These are phyloP conservation scores for Sminthurides aquaticus DNA, from an alignment of 2,888 invertebrate species.

Conservation along the genomic window DNA sequence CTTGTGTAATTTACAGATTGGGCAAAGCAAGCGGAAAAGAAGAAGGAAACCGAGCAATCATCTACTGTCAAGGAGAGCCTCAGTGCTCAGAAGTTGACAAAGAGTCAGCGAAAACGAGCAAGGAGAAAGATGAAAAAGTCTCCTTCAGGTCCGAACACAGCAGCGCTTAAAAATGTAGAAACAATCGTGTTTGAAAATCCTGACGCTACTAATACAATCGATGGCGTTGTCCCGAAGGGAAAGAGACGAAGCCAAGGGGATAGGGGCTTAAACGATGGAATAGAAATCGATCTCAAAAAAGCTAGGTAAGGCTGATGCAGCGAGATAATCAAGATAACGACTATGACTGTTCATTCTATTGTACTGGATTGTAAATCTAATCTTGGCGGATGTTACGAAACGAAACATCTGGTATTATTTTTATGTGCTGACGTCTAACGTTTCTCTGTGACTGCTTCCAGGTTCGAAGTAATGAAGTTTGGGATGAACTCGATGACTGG, in stretches of 20 bases:
- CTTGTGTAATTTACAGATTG: no score
- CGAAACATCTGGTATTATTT: no score
- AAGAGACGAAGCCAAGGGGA: not conserved
- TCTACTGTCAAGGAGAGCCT: no score
- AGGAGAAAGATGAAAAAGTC: slow-evolving; percentile 17
- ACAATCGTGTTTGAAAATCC: slow-evolving; percentile 35
- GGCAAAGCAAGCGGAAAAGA: no score
- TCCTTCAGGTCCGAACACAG: slow-evolving; percentile 5
- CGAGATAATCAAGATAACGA: no score
- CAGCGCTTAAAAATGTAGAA: slow-evolving; percentile 23
- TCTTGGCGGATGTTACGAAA: not conserved
- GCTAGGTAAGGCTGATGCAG: slow-evolving; percentile 56
- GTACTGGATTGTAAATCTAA: not conserved
- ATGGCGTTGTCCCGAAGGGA: not conserved
- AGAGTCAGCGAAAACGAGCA: slow-evolving; percentile 26
- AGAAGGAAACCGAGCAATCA: no score
- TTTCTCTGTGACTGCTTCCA: slow-evolving; percentile 5
- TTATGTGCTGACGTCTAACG: not conserved
- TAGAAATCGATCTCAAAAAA: slow-evolving; percentile 63
- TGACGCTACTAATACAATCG: slow-evolving; percentile 14
- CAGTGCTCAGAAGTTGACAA: slow-evolving; percentile 20
- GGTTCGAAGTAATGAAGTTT: slow-evolving; percentile 67
- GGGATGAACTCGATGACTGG: slow-evolving; percentile 69
- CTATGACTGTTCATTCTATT: no score
- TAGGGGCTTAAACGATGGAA: not conserved